phyloP scores from a whole-genome alignment of 2,113 vertebrate species.

The Danionella cerebrum region DNA sequence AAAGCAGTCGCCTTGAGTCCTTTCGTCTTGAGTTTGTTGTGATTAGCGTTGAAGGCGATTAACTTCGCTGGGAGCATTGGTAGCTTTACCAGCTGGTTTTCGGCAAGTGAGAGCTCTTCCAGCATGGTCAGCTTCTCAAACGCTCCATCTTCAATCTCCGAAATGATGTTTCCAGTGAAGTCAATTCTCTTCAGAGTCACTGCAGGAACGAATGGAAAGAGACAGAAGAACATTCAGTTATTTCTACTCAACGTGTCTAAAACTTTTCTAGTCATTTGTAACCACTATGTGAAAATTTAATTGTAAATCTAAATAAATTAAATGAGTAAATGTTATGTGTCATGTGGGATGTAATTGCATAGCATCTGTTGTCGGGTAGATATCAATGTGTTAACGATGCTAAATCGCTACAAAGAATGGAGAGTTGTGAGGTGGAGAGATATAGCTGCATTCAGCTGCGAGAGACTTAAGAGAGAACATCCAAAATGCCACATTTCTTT shows the following conservation, averaged over 20 bases:
- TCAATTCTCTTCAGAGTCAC: conserved; percentile 92
- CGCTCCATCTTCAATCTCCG: conserved; percentile 90
- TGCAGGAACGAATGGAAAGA: conserved; percentile 42
- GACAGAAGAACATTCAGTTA: not conserved
- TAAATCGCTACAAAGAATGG: too few species aligned
- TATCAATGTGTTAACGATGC: too few species aligned
- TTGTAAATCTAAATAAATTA: too few species aligned
- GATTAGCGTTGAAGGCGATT: conserved; percentile 78
- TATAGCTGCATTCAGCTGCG: too few species aligned
- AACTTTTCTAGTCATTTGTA: too few species aligned
- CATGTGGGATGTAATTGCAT: too few species aligned
- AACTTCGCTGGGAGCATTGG: conserved; percentile 86
- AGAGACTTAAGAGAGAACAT: too few species aligned
- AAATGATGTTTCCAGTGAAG: conserved; percentile 87
- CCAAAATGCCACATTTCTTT: too few species aligned
- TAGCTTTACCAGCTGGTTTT: conserved; percentile 82
- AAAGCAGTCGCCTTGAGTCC: conserved; percentile 92
- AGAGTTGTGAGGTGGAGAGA: too few species aligned
- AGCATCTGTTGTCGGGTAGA: too few species aligned
- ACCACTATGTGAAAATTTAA: too few species aligned
- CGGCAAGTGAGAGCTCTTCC: conserved; percentile 86
- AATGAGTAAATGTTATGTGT: too few species aligned
- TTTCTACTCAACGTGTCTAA: not conserved
- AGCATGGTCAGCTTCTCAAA: conserved; percentile 80
- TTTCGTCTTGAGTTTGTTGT: conserved; percentile 84